These are phyloP conservation scores for Chaetodon trifascialis DNA, from an alignment of 2,113 vertebrate species.

Conservation along the genomic window DNA sequence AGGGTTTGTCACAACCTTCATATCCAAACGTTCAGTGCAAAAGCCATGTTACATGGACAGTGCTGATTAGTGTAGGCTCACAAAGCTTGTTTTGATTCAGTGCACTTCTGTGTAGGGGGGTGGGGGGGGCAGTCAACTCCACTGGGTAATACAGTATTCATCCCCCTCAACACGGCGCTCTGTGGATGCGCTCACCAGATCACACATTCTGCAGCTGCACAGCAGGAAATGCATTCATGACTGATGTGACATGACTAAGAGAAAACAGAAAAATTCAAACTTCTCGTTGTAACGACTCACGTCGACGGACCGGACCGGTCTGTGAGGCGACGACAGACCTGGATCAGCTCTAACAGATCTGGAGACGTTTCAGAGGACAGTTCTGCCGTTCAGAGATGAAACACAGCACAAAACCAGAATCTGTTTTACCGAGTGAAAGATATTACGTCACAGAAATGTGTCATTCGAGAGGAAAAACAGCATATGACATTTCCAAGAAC, in stretches of 20 bases:
- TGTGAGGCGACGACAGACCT: background rate
- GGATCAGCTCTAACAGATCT: background rate
- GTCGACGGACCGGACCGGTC: too few species aligned
- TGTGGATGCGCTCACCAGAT: conserved; percentile 20
- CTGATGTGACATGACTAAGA: background rate
- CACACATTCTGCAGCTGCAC: background rate
- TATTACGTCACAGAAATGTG: background rate
- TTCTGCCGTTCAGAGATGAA: background rate
- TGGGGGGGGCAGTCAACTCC: conserved; percentile 29
- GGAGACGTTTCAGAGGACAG: background rate
- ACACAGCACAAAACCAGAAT: background rate
- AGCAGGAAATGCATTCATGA: conserved; percentile 2
- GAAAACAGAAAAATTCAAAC: background rate
- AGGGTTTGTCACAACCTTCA: conserved; percentile 17
- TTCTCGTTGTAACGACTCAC: too few species aligned
- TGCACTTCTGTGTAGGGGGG: background rate
- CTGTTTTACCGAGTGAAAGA: background rate
- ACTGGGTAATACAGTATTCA: conserved; percentile 72
- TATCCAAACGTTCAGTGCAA: background rate
- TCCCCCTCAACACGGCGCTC: conserved; percentile 18
- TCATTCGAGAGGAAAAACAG: background rate
- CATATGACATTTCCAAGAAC: background rate
- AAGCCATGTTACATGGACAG: conserved; percentile 10
- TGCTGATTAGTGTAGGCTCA: conserved; percentile 17
- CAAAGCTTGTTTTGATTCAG: conserved; percentile 38